Evolutionary conservation across 2,888 invertebrate species (phyloP), one percentile per base, ranked within the genome.

Genomic region (Orthonevra nobilis): DNA sequence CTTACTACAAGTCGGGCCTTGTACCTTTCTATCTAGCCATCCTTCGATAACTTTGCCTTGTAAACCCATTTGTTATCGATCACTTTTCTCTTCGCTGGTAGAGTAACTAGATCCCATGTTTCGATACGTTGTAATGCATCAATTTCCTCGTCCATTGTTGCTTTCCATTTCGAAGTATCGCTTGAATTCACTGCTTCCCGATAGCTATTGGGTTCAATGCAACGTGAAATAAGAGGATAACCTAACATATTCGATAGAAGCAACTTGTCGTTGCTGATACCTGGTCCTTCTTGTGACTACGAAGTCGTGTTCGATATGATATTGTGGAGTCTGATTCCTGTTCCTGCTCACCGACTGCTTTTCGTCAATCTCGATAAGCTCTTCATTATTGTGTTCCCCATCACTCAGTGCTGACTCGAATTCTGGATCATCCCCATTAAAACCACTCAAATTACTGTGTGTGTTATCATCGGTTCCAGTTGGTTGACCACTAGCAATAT

Each of bases 1-100:
- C 50, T 10, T 5, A 17, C 50, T 7, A 50, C 17, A 19, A 54
- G 30, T 7, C 36, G n/a, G 4, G 10, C 1, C 17, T 30, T 36
- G 20, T 30, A 54, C 36, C 14, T 34, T 20, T 54, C 52, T 7
- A 30, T 14, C 14, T 54, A 6, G 30, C 10, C 23, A 12, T 30
- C 36, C 3, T 54, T 54, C 2, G 15, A n/a, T n/a, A n/a, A n/a
- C n/a, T n/a, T n/a, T n/a, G n/a, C n/a, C n/a, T n/a, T n/a, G n/a
- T n/a, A n/a, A 30, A 23, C 46, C 23, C 36, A 61, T 14, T 42
- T 61, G 19, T 61, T 40, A 7, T 61, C 28, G 15, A 61, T 36
- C 10, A 46, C 23, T 12, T 46, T 46, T 23, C 32, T 30, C 7
- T 32, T 23, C 4, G 3, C 6, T 32, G 20, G 60, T 10, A 14